phyloP scores from a whole-genome alignment of 2,113 vertebrate genomes.

The Hippocampus comes region DNA sequence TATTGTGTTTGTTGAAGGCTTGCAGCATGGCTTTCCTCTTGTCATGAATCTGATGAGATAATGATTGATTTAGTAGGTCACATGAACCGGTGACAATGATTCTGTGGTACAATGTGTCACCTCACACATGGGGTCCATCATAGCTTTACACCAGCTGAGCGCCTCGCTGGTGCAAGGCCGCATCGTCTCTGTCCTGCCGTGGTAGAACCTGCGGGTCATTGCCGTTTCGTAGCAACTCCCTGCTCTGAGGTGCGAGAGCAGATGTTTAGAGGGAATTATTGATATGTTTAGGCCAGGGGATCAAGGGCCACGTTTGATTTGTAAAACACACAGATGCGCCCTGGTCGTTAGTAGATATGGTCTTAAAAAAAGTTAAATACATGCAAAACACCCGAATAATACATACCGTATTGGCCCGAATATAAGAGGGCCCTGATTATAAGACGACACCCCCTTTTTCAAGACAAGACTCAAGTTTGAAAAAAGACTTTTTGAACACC shows the following conservation, averaged over 20 bases:
- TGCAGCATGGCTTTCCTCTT: constrained; percentile 76
- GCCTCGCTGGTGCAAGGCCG: constrained; percentile 85
- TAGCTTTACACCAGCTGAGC: constrained; percentile 82
- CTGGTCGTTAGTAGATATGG: no score
- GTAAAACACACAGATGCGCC: not conserved
- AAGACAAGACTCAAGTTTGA: no score
- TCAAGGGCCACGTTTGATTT: not conserved
- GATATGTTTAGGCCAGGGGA: not conserved
- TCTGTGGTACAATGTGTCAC: constrained; percentile 55
- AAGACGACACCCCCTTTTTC: no score
- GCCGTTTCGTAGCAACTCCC: constrained; percentile 95
- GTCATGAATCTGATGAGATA: constrained; percentile 63
- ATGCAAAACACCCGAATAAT: no score
- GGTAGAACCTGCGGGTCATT: constrained; percentile 86
- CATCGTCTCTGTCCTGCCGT: constrained; percentile 93
- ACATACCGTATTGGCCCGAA: no score
- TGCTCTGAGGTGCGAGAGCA: constrained; percentile 64
- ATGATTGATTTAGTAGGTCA: not conserved
- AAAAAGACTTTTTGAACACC: no score
- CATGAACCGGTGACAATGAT: not conserved
- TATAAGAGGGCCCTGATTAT: no score
- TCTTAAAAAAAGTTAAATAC: no score
- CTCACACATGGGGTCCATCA: constrained; percentile 76
- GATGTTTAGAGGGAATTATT: constrained; percentile 11
- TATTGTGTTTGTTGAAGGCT: constrained; percentile 87